phyloP scores from a whole-genome alignment of 2,888 invertebrate genomes.

The Proisotoma minuta region DNA sequence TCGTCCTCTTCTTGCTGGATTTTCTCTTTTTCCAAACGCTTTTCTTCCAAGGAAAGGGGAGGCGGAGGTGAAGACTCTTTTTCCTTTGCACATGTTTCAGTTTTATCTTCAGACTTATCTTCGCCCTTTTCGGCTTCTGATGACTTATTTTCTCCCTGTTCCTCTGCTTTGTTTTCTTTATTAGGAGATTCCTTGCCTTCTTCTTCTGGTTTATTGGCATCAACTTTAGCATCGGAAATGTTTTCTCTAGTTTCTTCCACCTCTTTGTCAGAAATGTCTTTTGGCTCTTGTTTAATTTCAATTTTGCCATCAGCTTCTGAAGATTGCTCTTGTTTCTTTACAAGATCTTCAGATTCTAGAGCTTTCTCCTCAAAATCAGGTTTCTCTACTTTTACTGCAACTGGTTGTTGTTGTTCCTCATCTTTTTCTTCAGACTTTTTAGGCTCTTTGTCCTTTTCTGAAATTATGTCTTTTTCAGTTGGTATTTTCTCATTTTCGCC shows the following conservation, averaged over 20 bases:
- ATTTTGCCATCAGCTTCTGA: slow-evolving; percentile 28
- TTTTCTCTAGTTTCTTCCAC: slow-evolving; percentile 22
- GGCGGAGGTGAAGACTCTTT: not conserved
- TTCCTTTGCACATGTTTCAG: slow-evolving; percentile 9
- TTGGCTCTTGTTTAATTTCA: slow-evolving; percentile 45
- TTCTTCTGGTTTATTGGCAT: slow-evolving; percentile 7
- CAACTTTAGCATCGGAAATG: not conserved
- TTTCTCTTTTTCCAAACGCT: not conserved
- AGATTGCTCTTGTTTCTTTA: slow-evolving; percentile 8
- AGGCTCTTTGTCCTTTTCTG: slow-evolving; percentile 10
- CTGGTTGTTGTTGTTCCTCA: slow-evolving; percentile 18
- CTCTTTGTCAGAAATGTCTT: slow-evolving; percentile 44
- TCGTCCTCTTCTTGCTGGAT: slow-evolving; percentile 40
- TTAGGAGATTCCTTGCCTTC: slow-evolving; percentile 11
- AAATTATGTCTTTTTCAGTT: slow-evolving; percentile 32
- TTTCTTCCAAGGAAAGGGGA: not conserved
- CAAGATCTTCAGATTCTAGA: slow-evolving; percentile 15
- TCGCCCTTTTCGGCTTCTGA: slow-evolving; percentile 33
- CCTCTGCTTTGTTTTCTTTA: slow-evolving; percentile 13
- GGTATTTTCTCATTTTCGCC: not conserved
- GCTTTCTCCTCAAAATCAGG: slow-evolving; percentile 12
- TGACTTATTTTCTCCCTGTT: slow-evolving; percentile 46
- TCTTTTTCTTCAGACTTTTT: slow-evolving; percentile 15
- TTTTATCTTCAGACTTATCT: not conserved
- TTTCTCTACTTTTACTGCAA: slow-evolving; percentile 19